Evolutionary conservation across 2,888 invertebrate genomes (phyloP).

Genomic region (Polymixis lichenea): DNA sequence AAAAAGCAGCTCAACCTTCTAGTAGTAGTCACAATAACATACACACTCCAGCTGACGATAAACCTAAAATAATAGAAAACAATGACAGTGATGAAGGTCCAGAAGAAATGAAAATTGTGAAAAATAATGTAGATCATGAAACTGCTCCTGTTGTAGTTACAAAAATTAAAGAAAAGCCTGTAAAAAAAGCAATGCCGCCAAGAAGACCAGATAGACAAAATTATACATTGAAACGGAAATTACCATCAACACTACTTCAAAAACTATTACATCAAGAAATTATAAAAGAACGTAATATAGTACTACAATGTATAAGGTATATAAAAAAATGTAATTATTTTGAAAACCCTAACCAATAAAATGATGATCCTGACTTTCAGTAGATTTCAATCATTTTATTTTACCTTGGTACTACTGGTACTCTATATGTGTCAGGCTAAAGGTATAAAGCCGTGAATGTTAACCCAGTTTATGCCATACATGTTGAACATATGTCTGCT

Average conservation of each 20-base stretch:
- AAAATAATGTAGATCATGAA: slow-evolving; percentile 57
- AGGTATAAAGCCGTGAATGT: not conserved
- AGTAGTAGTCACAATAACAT: not conserved
- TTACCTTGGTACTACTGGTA: not conserved
- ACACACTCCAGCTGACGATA: slow-evolving; percentile 9
- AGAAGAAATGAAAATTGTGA: slow-evolving; percentile 61
- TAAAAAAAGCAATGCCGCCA: slow-evolving; percentile 20
- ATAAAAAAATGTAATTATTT: slow-evolving; percentile 95
- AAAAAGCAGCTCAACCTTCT: slow-evolving; percentile 2
- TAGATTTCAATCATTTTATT: not conserved
- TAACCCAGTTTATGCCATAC: not conserved
- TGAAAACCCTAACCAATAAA: slow-evolving; percentile 73
- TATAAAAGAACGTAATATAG: slow-evolving; percentile 95
- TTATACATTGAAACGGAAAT: slow-evolving; percentile 71
- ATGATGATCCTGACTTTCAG: not conserved
- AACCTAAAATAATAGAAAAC: slow-evolving; percentile 50
- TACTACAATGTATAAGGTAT: slow-evolving; percentile 96
- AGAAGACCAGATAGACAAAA: slow-evolving; percentile 52
- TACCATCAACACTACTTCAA: slow-evolving; percentile 92
- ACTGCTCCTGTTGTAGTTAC: slow-evolving; percentile 45
- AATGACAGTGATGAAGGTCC: slow-evolving; percentile 58
- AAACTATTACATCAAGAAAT: slow-evolving; percentile 95
- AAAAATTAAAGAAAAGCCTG: slow-evolving; percentile 32
- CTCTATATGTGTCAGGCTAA: not conserved
- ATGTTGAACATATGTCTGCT: not conserved